Conservation (phyloP, 2,888 invertebrate genomes). For the Pardosa pseudoannulata region DNA sequence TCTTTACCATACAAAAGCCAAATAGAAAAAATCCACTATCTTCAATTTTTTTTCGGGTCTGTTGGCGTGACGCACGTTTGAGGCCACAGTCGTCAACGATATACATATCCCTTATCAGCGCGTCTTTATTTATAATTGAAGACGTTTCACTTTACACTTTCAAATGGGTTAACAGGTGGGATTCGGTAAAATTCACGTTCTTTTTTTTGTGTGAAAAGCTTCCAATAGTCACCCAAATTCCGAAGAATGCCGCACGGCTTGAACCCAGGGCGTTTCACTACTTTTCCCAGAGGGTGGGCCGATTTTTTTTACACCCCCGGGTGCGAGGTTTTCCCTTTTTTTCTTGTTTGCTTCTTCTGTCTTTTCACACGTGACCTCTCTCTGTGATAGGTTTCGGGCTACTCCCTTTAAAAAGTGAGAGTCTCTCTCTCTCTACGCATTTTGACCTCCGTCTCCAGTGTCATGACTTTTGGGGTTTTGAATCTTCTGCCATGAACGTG, state of each 20-base stretch:
- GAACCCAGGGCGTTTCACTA: slow-evolving; percentile 51
- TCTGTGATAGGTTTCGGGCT: slow-evolving; percentile 40
- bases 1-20: too few species aligned
- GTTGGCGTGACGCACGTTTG: too few species aligned
- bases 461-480: not conserved
- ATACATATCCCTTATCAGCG: not conserved
- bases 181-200: slow-evolving; percentile 35
- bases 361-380: slow-evolving; percentile 43
- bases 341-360: slow-evolving; percentile 30
- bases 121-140: not conserved
- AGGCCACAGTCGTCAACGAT: too few species aligned
- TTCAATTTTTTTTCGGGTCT: too few species aligned
- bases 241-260: slow-evolving; percentile 46
- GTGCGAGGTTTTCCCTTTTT: not conserved
- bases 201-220: slow-evolving; percentile 37
- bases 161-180: slow-evolving; percentile 55
- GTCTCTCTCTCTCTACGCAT: not conserved
- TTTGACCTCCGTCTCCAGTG: slow-evolving; percentile 3
- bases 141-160: not conserved
- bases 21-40: too few species aligned
- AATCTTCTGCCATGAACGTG: not conserved
- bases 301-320: slow-evolving; percentile 53
- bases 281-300: slow-evolving; percentile 58
- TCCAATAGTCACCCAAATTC: slow-evolving; percentile 55
- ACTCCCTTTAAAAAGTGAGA: slow-evolving; percentile 32